Conservation (phyloP, 2,888 invertebrate species). For the Drosophila lutescens region DNA sequence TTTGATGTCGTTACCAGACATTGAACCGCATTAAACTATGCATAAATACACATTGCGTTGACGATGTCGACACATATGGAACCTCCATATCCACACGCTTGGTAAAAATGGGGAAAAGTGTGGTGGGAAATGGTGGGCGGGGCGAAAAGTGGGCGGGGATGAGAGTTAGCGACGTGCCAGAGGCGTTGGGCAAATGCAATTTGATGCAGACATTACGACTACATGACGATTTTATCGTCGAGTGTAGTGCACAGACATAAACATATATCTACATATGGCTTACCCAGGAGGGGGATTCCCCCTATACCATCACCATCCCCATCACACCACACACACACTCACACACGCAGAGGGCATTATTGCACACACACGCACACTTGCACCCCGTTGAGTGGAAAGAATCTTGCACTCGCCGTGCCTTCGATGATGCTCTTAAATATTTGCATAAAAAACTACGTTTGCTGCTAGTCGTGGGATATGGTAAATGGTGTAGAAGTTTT, state of each 20-base stretch:
- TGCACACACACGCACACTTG: conserved; percentile 15
- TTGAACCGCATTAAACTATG: conserved; percentile 80
- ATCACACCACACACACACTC: conserved; percentile 15
- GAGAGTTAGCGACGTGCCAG: conserved; percentile 24
- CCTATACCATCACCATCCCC: conserved; percentile 4
- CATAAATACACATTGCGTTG: conserved; percentile 78
- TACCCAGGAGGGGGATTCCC: conserved; percentile 57
- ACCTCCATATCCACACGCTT: conserved; percentile 39
- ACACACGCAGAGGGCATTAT: conserved; percentile 9
- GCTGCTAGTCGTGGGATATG: conserved; percentile 74
- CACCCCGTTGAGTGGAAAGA: conserved; percentile 35
- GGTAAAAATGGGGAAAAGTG: conserved; percentile 33
- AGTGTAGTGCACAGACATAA: conserved; percentile 63
- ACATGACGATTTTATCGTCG: conserved; percentile 80
- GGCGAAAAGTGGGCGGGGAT: neutral
- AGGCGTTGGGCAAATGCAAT: conserved; percentile 70
- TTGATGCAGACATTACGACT: conserved; percentile 80
- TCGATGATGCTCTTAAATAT: conserved; percentile 80
- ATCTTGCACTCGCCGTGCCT: conserved; percentile 64
- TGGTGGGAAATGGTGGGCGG: neutral
- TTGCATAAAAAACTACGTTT: conserved; percentile 75
- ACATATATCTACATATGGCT: conserved; percentile 68
- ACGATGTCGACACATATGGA: conserved; percentile 50
- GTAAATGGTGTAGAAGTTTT: conserved; percentile 77
- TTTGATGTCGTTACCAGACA: conserved; percentile 81